A percentile compares a stretch with the other conserved stretches of the same genome.
Conservation (phyloP, 2,888 invertebrate genomes). For the Azorinus chamasolen region DNA sequence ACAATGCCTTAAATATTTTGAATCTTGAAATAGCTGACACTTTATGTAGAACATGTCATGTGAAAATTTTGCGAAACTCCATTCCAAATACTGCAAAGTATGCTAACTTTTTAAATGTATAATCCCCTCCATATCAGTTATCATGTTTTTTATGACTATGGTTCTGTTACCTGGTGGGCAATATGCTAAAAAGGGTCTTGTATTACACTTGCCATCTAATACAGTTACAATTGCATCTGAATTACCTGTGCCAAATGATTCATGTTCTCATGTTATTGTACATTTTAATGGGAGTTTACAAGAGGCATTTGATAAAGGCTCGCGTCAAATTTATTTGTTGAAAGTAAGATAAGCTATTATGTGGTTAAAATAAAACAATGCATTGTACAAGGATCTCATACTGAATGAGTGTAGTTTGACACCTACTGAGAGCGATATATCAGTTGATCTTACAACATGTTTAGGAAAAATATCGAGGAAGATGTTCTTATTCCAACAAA, state of each 20-base stretch:
- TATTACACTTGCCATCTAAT: constrained; percentile 28
- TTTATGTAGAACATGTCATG: constrained; percentile 2
- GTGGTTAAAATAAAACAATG: constrained; percentile 36
- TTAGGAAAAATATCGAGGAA: constrained; percentile 6
- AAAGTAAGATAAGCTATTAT: constrained; percentile 8
- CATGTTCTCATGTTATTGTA: constrained; percentile 3
- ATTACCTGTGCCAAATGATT: background rate
- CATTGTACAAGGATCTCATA: constrained; percentile 17
- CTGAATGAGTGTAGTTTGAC: too few relatives aligned
- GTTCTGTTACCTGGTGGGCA: constrained; percentile 45
- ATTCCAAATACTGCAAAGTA: constrained; percentile 2
- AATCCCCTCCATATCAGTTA: constrained; percentile 11
- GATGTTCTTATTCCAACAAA: constrained; percentile 24
- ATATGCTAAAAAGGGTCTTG: constrained; percentile 43
- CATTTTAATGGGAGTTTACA: background rate
- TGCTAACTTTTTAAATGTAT: constrained; percentile 15
- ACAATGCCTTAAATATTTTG: background rate
- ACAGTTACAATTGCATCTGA: background rate
- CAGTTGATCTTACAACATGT: background rate
- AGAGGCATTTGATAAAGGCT: background rate
- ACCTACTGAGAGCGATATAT: too few relatives aligned
- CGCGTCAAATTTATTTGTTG: background rate
- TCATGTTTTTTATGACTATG: constrained; percentile 34
- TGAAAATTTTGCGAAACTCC: background rate
- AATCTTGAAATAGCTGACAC: background rate